These are phyloP conservation scores for Xiphorhynchus elegans DNA, from an alignment of 2,113 vertebrate species.

Conservation along the genomic window DNA sequence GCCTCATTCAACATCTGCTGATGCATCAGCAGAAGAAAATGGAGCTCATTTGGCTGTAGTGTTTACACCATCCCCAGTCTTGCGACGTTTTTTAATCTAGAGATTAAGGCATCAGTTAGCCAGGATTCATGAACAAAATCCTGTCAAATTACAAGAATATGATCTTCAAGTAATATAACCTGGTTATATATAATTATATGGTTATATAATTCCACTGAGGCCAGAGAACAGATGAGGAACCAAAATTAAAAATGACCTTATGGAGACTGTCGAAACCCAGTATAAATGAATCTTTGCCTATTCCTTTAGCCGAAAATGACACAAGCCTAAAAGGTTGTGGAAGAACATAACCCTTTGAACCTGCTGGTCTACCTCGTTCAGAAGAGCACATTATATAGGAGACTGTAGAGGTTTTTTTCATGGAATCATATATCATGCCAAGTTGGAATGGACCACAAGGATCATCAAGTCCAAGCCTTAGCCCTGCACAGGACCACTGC, in stretches of 20 bases:
- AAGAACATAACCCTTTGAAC: not conserved
- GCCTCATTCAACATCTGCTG: not conserved
- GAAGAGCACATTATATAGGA: not conserved
- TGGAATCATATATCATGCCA: not conserved
- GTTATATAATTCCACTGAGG: not conserved
- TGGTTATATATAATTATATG: not conserved
- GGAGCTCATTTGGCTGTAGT: not conserved
- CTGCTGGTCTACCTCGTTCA: not conserved
- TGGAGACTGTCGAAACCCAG: not conserved
- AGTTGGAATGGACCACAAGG: not conserved
- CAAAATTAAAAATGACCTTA: not conserved
- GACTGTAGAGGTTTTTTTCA: not conserved
- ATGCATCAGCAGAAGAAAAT: not conserved
- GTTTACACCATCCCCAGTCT: not conserved
- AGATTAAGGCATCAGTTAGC: not conserved
- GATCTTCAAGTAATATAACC: not conserved
- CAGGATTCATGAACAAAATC: not conserved
- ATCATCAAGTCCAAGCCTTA: not conserved
- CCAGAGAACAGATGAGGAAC: not conserved
- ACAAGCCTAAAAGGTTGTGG: not conserved
- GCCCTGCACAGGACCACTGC: not conserved
- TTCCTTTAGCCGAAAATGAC: not conserved
- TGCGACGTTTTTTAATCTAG: not conserved
- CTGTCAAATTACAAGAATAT: not conserved
- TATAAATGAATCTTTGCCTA: not conserved